Base-by-base conservation (phyloP, 2,888 invertebrate genomes). In the Synanthedon myopaeformis region DNA sequence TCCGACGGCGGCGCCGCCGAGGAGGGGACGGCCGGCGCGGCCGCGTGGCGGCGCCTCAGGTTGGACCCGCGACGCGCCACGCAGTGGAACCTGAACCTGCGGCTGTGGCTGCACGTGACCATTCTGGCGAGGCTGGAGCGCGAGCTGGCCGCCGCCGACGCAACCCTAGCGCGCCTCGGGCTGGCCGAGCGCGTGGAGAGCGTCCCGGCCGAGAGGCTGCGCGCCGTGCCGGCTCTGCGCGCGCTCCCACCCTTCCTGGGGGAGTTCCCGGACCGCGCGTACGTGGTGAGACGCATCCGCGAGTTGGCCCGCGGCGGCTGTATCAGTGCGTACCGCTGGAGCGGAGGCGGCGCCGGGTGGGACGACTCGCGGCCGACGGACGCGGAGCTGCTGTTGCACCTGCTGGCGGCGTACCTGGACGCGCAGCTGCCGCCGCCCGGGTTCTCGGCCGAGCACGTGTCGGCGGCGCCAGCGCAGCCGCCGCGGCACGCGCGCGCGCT, bases 281-380 rank as follows among this genome's bases (percentile, higher is more conserved):
- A 97, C 85, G 83, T 96, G 13, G 93, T 94, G 51, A 91, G 91
- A 58, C 89, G 97, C 62, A 92, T 97, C 42, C 89, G 90, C 69
- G 93, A 94, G 66, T 87, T 97, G 58, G 90, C 94, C 0, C 91
- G 90, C 70, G 96, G 96, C 57, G 95, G 96, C 10, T 96, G 96
- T 70, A 93, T 97, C 87, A 93, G 95, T 67, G 93, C 93, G 65
- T 98, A 94, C 82, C 92, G 92, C 59, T 97, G 97, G 97, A 92
- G 93, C 79, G 90, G 92, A 55, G 97, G 97, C 51, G 93, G 94
- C 49, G 83, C 93, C 66, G 91, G 90, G 51, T 96, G 96, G 96
- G 93, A 92, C 63, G 92, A 92, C 57, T 90, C 92, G 66, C 85
- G 94, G 61, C 96, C 96, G 12, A 92, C 95, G n/a, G 97, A 98